These are phyloP conservation scores for Rosalia funebris DNA, from an alignment of 2,888 invertebrate species.

Conservation along the genomic window DNA sequence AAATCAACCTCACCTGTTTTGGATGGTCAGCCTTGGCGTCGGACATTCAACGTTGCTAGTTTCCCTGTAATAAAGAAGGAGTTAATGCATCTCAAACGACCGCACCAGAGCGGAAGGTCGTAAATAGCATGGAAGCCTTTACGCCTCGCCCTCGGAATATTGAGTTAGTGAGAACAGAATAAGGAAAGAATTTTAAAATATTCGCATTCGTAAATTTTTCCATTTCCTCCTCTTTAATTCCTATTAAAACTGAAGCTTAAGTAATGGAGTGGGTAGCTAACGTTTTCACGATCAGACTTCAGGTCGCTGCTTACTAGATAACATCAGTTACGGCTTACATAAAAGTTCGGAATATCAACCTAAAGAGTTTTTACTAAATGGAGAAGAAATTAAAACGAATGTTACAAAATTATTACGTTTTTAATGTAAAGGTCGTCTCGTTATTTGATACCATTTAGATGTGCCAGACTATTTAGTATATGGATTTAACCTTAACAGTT, in stretches of 20 bases:
- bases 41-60: constrained; percentile 10
- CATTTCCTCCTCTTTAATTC: constrained; percentile 27
- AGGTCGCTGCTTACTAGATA: no score
- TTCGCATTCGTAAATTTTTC: constrained; percentile 29
- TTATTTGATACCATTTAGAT: no score
- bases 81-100: constrained; percentile 6
- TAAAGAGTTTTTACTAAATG: no score
- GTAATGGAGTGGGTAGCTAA: constrained; percentile 13
- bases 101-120: constrained; percentile 22
- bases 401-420: no score
- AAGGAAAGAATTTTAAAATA: constrained; percentile 27
- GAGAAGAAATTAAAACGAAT: no score
- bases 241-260: constrained; percentile 19
- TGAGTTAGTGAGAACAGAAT: constrained; percentile 25
- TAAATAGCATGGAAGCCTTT: constrained; percentile 26
- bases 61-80: constrained; percentile 12
- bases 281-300: not conserved
- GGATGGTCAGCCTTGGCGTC: not conserved
- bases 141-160: constrained; percentile 21
- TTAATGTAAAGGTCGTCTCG: no score
- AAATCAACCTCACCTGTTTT: constrained; percentile 1
- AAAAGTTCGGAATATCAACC: no score
- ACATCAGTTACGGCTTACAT: no score
- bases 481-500: no score
- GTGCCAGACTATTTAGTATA: no score